phyloP scores from a whole-genome alignment of 2,888 invertebrate species.

The Pachymerium ferrugineum region DNA sequence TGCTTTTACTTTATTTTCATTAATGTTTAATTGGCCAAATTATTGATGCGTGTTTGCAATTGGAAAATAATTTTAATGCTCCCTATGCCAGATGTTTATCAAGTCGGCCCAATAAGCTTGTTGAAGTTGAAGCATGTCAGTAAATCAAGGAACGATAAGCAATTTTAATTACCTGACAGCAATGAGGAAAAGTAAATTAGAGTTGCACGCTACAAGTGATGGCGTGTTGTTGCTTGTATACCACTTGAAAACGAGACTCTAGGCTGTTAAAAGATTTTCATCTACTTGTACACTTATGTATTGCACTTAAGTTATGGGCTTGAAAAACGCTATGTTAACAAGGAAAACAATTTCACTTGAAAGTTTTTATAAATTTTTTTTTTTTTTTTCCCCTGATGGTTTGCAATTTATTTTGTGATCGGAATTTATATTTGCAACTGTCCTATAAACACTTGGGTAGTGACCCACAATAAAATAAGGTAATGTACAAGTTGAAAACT shows the following conservation, averaged over 20 bases:
- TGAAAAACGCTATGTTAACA: too few species aligned
- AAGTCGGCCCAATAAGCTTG: not conserved
- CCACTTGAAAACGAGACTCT: not conserved
- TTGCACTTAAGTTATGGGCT: too few species aligned
- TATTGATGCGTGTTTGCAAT: conserved; percentile 4
- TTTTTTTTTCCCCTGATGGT: not conserved
- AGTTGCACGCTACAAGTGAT: not conserved
- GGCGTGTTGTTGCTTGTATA: not conserved
- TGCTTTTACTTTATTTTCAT: conserved; percentile 6
- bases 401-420: not conserved
- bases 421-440: not conserved
- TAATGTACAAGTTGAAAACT: conserved; percentile 16
- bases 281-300: not conserved
- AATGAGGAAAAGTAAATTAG: conserved; percentile 9
- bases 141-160: conserved; percentile 6
- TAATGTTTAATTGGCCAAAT: conserved; percentile 5
- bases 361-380: too few species aligned
- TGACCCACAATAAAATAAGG: conserved; percentile 5
- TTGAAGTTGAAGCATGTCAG: conserved; percentile 5
- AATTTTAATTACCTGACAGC: conserved; percentile 6
- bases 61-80: conserved; percentile 6
- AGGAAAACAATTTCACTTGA: too few species aligned
- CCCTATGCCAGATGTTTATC: conserved; percentile 1
- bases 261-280: not conserved
- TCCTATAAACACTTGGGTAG: not conserved